Conservation (phyloP, 2,113 vertebrate genomes). For the Cottus gobio region DNA sequence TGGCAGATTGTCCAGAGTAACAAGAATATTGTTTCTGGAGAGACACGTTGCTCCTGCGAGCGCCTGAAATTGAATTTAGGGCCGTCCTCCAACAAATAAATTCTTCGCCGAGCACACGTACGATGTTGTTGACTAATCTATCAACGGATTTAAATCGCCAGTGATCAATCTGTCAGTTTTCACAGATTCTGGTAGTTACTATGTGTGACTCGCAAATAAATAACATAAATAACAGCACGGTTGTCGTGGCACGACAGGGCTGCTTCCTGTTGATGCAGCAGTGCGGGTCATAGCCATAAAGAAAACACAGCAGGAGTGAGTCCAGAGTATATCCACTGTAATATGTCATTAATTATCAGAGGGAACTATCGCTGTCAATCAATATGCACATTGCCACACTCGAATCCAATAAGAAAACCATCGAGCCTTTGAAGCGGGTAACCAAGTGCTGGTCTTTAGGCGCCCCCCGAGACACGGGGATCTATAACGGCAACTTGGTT, state of each 20-base stretch:
- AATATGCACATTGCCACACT: conserved; percentile 44
- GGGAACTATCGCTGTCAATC: conserved; percentile 32
- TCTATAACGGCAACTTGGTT: conserved; percentile 5
- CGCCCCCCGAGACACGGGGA: conserved; percentile 3
- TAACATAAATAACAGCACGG: not conserved
- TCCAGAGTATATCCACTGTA: not conserved
- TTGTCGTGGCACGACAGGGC: not conserved
- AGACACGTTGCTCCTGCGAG: not conserved
- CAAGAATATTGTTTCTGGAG: not conserved
- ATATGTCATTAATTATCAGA: conserved; percentile 29
- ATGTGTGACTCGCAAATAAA: not conserved
- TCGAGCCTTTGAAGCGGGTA: conserved; percentile 36
- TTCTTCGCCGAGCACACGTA: not conserved
- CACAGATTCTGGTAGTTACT: not conserved
- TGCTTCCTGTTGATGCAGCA: conserved; percentile 27
- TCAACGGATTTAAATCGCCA: no score
- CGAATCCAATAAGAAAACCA: conserved; percentile 44
- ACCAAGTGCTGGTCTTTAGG: conserved; percentile 12
- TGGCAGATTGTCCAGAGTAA: not conserved
- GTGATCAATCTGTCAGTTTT: no score
- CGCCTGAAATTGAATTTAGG: not conserved
- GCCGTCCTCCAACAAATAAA: no score
- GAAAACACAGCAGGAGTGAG: conserved; percentile 15
- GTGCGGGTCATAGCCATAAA: conserved; percentile 26
- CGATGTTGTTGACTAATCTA: no score